phyloP scores from a whole-genome alignment of 1,140 invertebrate genomes.

The Aphelenchoides besseyi region DNA sequence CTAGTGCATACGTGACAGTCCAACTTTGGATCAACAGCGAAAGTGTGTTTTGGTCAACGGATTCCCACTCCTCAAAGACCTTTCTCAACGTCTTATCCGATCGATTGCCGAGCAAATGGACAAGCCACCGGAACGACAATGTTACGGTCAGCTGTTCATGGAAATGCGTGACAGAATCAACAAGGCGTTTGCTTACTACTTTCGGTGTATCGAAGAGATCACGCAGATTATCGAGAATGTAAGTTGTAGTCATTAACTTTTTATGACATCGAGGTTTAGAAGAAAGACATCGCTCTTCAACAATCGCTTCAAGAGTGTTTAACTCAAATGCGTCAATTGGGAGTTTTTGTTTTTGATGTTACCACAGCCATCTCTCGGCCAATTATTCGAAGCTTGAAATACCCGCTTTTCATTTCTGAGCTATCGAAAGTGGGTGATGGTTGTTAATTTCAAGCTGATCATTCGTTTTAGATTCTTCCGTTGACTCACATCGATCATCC shows the following conservation, averaged over 20 bases:
- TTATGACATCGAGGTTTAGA: slow-evolving; percentile 29
- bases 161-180: slow-evolving; percentile 48
- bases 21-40: slow-evolving; percentile 33
- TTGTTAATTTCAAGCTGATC: not conserved
- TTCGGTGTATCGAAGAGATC: slow-evolving; percentile 52
- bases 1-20: slow-evolving; percentile 37
- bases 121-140: slow-evolving; percentile 33
- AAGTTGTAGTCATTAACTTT: not conserved
- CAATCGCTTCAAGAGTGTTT: slow-evolving; percentile 40
- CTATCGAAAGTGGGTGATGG: slow-evolving; percentile 49
- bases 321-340: slow-evolving; percentile 38
- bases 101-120: slow-evolving; percentile 31
- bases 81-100: slow-evolving; percentile 21
- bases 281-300: slow-evolving; percentile 33
- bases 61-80: slow-evolving; percentile 26
- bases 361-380: slow-evolving; percentile 50
- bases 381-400: slow-evolving; percentile 55
- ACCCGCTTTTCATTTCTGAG: slow-evolving; percentile 55
- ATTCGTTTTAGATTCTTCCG: slow-evolving; percentile 34
- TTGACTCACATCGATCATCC: slow-evolving; percentile 53
- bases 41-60: slow-evolving; percentile 48
- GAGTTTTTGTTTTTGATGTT: slow-evolving; percentile 50
- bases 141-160: slow-evolving; percentile 39
- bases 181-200: slow-evolving; percentile 49
- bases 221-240: slow-evolving; percentile 46